These are phyloP conservation scores for Sicus ferrugineus DNA, from an alignment of 2,888 invertebrate genomes.

Conservation along the genomic window DNA sequence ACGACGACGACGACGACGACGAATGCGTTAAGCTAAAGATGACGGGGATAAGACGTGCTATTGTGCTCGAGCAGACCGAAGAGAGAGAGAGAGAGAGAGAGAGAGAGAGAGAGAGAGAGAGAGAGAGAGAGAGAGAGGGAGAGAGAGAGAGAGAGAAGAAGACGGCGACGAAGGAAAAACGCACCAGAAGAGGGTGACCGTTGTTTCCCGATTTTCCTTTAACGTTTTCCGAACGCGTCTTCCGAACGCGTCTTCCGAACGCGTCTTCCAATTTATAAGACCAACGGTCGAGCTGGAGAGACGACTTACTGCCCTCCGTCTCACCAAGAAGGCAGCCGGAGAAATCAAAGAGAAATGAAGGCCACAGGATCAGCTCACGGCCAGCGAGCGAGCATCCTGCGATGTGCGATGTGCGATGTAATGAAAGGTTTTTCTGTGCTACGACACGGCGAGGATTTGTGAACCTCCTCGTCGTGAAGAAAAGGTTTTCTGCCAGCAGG, in stretches of 20 bases:
- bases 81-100: slow-evolving; percentile 9
- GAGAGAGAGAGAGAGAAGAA: slow-evolving; percentile 2
- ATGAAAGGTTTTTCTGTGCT: not conserved
- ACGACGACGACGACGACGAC: not conserved
- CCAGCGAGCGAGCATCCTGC: too few relatives aligned
- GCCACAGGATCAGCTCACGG: slow-evolving; percentile 2
- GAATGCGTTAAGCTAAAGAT: slow-evolving; percentile 31
- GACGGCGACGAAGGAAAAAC: too few relatives aligned
- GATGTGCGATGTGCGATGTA: too few relatives aligned
- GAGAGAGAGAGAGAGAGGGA: not conserved
- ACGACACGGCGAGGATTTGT: too few relatives aligned
- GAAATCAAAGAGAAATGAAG: slow-evolving; percentile 4
- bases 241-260: slow-evolving; percentile 3
- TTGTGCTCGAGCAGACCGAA: slow-evolving; percentile 32
- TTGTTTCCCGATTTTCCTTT: slow-evolving; percentile 1
- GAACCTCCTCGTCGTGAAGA: too few relatives aligned
- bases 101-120: not conserved
- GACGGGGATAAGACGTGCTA: slow-evolving; percentile 31
- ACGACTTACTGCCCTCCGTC: not conserved
- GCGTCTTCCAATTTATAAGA: slow-evolving; percentile 12
- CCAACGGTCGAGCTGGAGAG: not conserved
- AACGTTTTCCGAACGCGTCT: slow-evolving; percentile 5
- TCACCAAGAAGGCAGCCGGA: not conserved
- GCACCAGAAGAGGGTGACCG: not conserved
- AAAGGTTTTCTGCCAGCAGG: too few relatives aligned